A percentile compares a stretch with the other conserved stretches of the same genome.
Conservation (phyloP, 2,113 vertebrate species). For the Tyrannus savana region DNA sequence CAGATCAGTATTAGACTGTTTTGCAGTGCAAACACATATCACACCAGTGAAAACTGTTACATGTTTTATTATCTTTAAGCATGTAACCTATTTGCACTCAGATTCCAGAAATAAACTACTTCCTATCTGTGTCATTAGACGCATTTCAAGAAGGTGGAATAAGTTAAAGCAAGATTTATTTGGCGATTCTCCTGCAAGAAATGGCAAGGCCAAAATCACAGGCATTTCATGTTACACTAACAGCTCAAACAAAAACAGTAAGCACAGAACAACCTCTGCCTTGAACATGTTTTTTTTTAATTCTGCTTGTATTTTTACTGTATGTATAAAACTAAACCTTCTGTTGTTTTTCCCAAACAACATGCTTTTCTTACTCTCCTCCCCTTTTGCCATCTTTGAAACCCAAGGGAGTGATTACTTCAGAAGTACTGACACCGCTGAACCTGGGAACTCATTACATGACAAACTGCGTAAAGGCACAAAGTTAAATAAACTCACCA, state of each 20-base stretch:
- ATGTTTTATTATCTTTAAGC: background rate
- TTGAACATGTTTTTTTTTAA: background rate
- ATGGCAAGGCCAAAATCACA: accelerated
- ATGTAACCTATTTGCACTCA: background rate
- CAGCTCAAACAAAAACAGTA: background rate
- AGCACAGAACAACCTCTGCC: background rate
- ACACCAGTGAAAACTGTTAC: background rate
- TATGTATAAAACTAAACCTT: background rate
- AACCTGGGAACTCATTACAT: background rate
- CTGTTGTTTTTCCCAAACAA: background rate
- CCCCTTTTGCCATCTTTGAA: background rate
- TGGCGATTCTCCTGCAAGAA: background rate
- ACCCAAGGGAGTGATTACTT: background rate
- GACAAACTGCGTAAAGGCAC: background rate
- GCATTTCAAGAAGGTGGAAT: background rate
- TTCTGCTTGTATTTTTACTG: background rate
- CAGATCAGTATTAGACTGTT: background rate
- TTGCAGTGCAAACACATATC: background rate
- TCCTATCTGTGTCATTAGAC: background rate
- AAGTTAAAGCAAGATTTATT: background rate
- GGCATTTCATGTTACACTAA: background rate
- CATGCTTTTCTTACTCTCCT: background rate
- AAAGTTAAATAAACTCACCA: slow-evolving; percentile 83
- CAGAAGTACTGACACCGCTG: background rate
- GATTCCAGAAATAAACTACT: background rate